A percentile compares a stretch with the other conserved stretches of the same genome.
These are phyloP conservation scores for Micronycteris hirsuta DNA, from an alignment of 2,113 vertebrate genomes.

Conservation along the genomic window DNA sequence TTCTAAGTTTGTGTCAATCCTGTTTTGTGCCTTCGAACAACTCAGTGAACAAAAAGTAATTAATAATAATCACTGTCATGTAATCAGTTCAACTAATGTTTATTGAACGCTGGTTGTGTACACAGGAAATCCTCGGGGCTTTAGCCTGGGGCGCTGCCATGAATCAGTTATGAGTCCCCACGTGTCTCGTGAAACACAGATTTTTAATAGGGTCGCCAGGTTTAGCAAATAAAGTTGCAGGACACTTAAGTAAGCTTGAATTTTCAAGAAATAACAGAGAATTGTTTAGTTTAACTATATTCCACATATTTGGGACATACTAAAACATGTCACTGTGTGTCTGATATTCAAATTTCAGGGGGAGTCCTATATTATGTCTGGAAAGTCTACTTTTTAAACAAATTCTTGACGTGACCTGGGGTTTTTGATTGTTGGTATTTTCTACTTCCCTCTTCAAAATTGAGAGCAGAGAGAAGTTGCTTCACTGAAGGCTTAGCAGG, in stretches of 20 bases:
- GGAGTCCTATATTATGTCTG: neutral
- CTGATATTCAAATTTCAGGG: constrained; percentile 6
- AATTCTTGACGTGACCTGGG: constrained; percentile 15
- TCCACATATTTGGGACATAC: neutral
- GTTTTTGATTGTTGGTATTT: constrained; percentile 18
- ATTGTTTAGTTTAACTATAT: neutral
- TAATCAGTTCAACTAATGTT: constrained; percentile 61
- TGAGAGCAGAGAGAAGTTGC: neutral
- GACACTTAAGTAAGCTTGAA: neutral
- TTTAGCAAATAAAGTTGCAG: constrained; percentile 44
- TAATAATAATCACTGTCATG: constrained; percentile 36
- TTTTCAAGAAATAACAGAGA: constrained; percentile 8
- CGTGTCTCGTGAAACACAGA: neutral
- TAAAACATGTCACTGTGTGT: neutral
- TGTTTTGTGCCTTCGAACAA: constrained; percentile 46
- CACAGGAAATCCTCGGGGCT: constrained; percentile 13
- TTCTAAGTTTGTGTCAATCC: constrained; percentile 27
- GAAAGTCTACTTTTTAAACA: neutral
- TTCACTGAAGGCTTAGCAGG: neutral
- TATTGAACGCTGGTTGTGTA: constrained; percentile 47
- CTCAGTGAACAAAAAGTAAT: constrained; percentile 44
- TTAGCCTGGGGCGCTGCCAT: neutral
- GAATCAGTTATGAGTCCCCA: neutral
- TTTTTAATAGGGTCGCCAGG: neutral
- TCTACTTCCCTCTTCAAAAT: neutral